These are phyloP conservation scores for Phortica variegata DNA, from an alignment of 1,140 invertebrate genomes.

Conservation along the genomic window DNA sequence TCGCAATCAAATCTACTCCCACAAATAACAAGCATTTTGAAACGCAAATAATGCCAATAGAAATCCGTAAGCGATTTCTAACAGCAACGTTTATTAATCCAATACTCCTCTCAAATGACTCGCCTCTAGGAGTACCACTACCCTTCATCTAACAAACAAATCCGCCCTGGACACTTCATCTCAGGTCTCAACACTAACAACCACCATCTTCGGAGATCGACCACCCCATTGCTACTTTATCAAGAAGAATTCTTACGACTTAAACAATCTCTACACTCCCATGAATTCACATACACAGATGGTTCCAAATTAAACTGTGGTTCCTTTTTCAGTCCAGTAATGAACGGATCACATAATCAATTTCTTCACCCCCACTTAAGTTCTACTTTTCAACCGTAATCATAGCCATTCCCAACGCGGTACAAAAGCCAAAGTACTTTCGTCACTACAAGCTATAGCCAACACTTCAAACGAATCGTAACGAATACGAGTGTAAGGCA, in stretches of 20 bases:
- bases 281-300: not conserved
- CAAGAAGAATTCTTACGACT: not conserved
- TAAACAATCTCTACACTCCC: not conserved
- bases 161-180: not conserved
- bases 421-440: not conserved
- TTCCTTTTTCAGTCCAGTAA: not conserved
- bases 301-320: not conserved
- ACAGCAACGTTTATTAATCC: not conserved
- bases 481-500: too few species aligned
- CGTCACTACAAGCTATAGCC: not conserved
- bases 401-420: not conserved
- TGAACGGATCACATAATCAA: not conserved
- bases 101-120: not conserved
- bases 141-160: not conserved
- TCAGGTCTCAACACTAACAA: not conserved
- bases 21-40: constrained; percentile 4
- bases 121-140: not conserved
- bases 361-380: not conserved
- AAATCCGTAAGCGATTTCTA: not conserved
- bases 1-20: constrained; percentile 1
- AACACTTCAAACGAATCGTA: too few species aligned
- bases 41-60: not conserved
- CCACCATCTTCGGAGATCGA: not conserved
- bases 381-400: not conserved
- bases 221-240: not conserved